Base-by-base conservation (phyloP, 1,140 invertebrate genomes). In the Scylla paramamosain region DNA sequence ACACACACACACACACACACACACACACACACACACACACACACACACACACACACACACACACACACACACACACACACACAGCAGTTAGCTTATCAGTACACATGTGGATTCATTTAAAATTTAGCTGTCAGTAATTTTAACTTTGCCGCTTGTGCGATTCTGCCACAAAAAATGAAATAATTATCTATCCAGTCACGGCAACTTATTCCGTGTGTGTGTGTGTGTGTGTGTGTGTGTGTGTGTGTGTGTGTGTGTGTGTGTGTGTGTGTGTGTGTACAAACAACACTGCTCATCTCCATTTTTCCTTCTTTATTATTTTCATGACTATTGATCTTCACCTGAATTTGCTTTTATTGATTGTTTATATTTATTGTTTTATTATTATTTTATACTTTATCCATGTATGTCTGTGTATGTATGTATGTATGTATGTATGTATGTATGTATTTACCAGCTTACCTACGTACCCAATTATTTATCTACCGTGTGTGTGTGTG, bases 361-460 rank as follows among this genome's bases (percentile, higher is more conserved):
- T 77, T 77, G 59, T 77, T 12, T 12, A 12, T 77, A 25, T 10
- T 77, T 12, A 25, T 77, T 25, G 59, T 77, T 77, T 77, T 25
- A 10, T 25, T 77, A 77, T 77, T 77, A 77, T 10, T 10, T 10
- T 10, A 10, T 12, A 77, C 25, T 77, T 12, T 77, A 77, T 10
- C 59, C 59, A 12, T 77, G 59, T 77, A 25, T 77, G 59, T 77
- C 10, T 77, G 31, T 89, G 45, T 89, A 25, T 89, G 45, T 89
- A 25, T 89, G 45, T 87, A 29, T 89, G 45, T 31, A 25, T 89
- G 45, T 89, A 25, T 89, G 45, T 39, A 39, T 89, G 39, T 89
- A 39, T 89, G 39, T 89, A 39, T 89, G 32, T 29, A 89, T 29
- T 16, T 89, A 89, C 39, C n/a, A n/a, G n/a, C n/a, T n/a, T n/a